Conservation (phyloP, 2,888 invertebrate species). For the Catocala fraxini region DNA sequence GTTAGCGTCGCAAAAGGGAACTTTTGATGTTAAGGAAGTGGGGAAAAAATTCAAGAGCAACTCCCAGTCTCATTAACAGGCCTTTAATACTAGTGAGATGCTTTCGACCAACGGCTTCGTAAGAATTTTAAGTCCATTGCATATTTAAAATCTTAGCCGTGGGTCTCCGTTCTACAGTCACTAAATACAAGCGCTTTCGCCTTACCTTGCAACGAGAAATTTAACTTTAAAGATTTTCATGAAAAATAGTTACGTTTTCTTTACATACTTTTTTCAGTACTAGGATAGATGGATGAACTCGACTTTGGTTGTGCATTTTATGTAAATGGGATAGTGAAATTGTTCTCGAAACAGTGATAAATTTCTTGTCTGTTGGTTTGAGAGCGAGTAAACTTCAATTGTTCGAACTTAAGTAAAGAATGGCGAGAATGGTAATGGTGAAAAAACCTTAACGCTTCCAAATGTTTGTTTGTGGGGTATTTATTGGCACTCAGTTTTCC, state of each 20-base stretch:
- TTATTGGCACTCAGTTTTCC: constrained; percentile 5
- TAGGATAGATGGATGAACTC: neutral
- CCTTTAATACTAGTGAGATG: constrained; percentile 74
- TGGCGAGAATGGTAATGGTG: constrained; percentile 7
- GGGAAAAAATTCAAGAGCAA: constrained; percentile 78
- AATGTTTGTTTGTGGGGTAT: constrained; percentile 7
- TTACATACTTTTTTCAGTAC: neutral
- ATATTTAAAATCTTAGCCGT: constrained; percentile 45
- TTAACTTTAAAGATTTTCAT: constrained; percentile 2
- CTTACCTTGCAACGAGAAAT: neutral
- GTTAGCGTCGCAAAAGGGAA: constrained; percentile 82
- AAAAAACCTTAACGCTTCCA: constrained; percentile 14
- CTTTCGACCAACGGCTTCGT: constrained; percentile 63
- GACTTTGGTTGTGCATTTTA: neutral
- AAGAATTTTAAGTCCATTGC: constrained; percentile 59
- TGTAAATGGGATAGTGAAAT: constrained; percentile 6
- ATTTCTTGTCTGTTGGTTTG: constrained; percentile 14
- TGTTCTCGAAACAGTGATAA: constrained; percentile 11
- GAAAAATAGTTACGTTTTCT: constrained; percentile 5
- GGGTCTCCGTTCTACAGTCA: constrained; percentile 15
- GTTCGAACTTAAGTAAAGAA: constrained; percentile 11
- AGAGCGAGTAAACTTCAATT: constrained; percentile 15
- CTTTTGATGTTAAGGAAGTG: constrained; percentile 83
- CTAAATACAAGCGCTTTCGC: constrained; percentile 11
- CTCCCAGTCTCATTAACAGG: constrained; percentile 80